A percentile compares a stretch with the other conserved stretches of the same genome.
These are phyloP conservation scores for Parotocinclus haroldoi DNA, from an alignment of 2,797 vertebrate species.

Conservation along the genomic window DNA sequence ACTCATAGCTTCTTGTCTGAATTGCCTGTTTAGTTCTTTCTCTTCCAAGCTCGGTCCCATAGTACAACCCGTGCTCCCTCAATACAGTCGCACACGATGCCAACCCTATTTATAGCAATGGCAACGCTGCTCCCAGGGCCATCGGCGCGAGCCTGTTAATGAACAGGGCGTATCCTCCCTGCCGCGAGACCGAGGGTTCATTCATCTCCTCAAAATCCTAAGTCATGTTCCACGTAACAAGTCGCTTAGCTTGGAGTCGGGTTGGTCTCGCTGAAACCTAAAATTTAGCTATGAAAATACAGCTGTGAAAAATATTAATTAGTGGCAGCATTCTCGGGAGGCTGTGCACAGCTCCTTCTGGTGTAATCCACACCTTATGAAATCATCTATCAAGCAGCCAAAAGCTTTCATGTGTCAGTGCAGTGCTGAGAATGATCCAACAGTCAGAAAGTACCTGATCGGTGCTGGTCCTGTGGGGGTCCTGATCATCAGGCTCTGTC, in stretches of 20 bases:
- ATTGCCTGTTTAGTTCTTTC: conserved; percentile 12
- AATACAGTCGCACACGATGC: conserved; percentile 40
- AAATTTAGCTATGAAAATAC: neutral
- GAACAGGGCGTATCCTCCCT: conserved; percentile 13
- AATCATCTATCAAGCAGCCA: conserved; percentile 25
- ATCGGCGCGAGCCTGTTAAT: conserved; percentile 18
- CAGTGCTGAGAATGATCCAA: too few species aligned
- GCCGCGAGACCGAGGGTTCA: conserved; percentile 21
- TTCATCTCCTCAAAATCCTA: conserved; percentile 28
- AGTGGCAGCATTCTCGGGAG: conserved; percentile 4
- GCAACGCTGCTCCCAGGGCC: conserved; percentile 28
- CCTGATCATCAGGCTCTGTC: too few species aligned
- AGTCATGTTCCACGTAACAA: conserved; percentile 3
- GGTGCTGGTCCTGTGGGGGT: too few species aligned
- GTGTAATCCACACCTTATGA: conserved; percentile 19
- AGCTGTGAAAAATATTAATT: neutral
- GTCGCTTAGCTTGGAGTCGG: neutral
- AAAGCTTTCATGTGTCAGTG: conserved; percentile 23
- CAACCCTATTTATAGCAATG: conserved; percentile 42
- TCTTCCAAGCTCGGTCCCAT: conserved; percentile 10
- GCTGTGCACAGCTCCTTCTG: conserved; percentile 5
- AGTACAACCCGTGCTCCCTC: conserved; percentile 23
- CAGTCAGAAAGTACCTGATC: too few species aligned
- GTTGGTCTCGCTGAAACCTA: neutral
- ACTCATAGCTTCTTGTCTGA: conserved; percentile 5